phyloP scores from a whole-genome alignment of 2,888 invertebrate species.

The Drosophila fulvimacula region DNA sequence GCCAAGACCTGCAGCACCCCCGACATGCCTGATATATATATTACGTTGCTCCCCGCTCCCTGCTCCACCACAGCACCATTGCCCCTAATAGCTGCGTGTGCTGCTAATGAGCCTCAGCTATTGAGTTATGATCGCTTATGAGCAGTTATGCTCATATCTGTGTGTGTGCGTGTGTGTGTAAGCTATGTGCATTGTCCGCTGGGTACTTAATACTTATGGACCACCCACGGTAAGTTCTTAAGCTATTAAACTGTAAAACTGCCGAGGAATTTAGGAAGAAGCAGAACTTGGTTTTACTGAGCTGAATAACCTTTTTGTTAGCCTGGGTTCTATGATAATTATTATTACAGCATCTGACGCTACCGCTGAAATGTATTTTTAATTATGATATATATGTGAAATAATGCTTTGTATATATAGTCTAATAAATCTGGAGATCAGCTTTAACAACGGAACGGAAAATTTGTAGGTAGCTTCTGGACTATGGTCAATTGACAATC shows the following conservation, averaged over 20 bases:
- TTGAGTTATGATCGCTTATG: conserved; percentile 66
- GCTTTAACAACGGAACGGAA: too few relatives aligned
- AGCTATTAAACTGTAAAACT: conserved; percentile 49
- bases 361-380: conserved; percentile 18
- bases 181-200: conserved; percentile 27
- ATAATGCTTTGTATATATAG: not conserved
- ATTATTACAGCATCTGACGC: conserved; percentile 27
- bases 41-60: not conserved
- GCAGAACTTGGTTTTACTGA: conserved; percentile 23
- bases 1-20: conserved; percentile 11
- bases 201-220: conserved; percentile 28
- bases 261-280: conserved; percentile 27
- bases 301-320: conserved; percentile 21
- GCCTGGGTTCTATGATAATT: conserved; percentile 12
- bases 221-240: conserved; percentile 53
- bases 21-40: conserved; percentile 3
- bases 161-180: conserved; percentile 8
- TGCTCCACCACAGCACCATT: not conserved
- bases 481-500: not conserved
- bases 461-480: not conserved
- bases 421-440: not conserved
- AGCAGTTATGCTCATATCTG: conserved; percentile 14
- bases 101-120: conserved; percentile 66
- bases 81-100: conserved; percentile 52
- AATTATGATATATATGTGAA: conserved; percentile 15